Conservation (phyloP, 2,888 invertebrate genomes). For the Chymomyza fuscimana region DNA sequence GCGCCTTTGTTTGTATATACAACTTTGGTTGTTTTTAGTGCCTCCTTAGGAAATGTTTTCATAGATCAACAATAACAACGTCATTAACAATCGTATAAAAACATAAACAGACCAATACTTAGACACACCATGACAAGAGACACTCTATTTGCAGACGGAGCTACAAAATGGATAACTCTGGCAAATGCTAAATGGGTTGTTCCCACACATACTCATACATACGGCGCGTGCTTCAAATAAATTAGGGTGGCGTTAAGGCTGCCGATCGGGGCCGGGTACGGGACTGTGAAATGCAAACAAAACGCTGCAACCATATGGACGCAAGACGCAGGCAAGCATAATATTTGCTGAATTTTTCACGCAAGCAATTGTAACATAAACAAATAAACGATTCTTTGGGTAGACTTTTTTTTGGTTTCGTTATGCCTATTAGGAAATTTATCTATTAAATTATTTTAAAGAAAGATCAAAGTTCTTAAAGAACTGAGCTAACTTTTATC, state of each 20-base stretch:
- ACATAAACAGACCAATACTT: conserved; percentile 58
- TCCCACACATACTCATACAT: conserved; percentile 44
- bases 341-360: conserved; percentile 65
- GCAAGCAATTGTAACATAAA: conserved; percentile 33
- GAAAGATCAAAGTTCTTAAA: too few species aligned
- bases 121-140: conserved; percentile 47
- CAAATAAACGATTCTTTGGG: conserved; percentile 26
- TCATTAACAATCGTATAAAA: conserved; percentile 74
- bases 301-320: conserved; percentile 60
- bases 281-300: conserved; percentile 51
- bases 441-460: neutral
- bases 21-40: conserved; percentile 68
- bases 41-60: conserved; percentile 53
- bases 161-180: conserved; percentile 25
- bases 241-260: conserved; percentile 50
- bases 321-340: conserved; percentile 50
- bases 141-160: conserved; percentile 45
- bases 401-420: conserved; percentile 10
- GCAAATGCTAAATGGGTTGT: conserved; percentile 33
- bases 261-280: conserved; percentile 21
- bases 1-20: conserved; percentile 71
- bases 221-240: conserved; percentile 57
- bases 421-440: neutral
- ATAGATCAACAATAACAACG: conserved; percentile 67
- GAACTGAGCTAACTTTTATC: too few species aligned